Evolutionary conservation across 35 echinoderm and acorn worm genomes (phyloP).

Genomic region (Heliocidaris erythrogramma): DNA sequence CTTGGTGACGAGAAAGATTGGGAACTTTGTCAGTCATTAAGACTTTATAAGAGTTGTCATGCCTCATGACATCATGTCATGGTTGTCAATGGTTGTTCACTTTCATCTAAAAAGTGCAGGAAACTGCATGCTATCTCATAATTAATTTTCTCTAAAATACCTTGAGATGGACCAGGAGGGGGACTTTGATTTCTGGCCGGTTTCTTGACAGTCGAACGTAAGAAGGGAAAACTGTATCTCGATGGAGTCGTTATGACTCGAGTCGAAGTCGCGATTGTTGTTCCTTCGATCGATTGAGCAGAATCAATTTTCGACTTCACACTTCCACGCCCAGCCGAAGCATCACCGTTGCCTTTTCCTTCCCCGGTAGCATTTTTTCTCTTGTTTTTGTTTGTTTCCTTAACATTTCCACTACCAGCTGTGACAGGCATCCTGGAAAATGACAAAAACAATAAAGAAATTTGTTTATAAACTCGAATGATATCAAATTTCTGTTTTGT

Average conservation of each 20-base stretch:
- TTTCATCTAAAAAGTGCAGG: no score
- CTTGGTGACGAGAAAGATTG: no score
- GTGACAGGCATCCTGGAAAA: conserved; percentile 39
- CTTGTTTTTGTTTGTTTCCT: conserved; percentile 31
- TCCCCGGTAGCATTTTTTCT: neutral
- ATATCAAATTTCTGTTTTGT: conserved; percentile 28
- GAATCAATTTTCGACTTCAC: neutral
- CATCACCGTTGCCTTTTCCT: neutral
- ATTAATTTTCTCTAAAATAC: neutral
- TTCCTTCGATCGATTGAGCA: neutral
- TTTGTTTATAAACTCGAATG: neutral
- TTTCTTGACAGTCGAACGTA: conserved; percentile 25
- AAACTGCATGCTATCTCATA: no score
- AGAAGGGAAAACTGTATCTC: conserved; percentile 26
- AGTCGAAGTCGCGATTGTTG: neutral
- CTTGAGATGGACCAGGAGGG: conserved; percentile 41
- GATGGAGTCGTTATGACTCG: conserved; percentile 35
- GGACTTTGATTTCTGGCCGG: conserved; percentile 31
- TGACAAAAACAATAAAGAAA: neutral
- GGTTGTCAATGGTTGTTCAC: no score
- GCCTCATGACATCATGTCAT: no score
- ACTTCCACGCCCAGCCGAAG: conserved; percentile 34
- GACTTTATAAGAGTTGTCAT: no score
- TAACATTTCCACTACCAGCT: neutral
- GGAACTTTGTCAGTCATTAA: no score